Percentiles rank a stretch among this genome's conserved stretches.
Conservation (phyloP, 2,797 vertebrate species). For the Alouatta caraya region DNA sequence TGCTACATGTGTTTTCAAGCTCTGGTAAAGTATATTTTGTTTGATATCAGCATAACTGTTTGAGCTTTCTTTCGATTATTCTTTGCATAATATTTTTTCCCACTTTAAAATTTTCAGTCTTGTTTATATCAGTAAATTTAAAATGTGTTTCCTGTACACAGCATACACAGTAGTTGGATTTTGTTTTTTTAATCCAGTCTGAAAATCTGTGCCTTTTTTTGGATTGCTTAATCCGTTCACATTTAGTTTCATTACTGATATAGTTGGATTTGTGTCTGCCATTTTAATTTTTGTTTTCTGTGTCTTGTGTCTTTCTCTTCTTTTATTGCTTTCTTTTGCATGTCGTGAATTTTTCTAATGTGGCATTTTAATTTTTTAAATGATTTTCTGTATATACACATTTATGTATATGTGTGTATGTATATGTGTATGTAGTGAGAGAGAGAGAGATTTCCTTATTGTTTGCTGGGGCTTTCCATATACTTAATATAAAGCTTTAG, state of each 20-base stretch:
- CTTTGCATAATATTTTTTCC: not conserved
- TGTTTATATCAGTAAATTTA: not conserved
- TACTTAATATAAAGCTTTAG: not conserved
- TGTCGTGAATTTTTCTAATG: not conserved
- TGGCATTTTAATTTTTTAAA: not conserved
- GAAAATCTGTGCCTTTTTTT: not conserved
- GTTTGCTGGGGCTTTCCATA: not conserved
- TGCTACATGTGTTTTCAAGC: not conserved
- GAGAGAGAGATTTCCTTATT: not conserved
- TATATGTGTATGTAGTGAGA: not conserved
- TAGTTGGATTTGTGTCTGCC: not conserved
- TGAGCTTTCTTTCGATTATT: not conserved
- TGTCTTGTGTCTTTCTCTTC: not conserved
- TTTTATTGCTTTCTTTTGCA: not conserved
- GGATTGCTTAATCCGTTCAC: not conserved
- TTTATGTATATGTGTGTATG: not conserved
- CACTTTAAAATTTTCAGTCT: not conserved
- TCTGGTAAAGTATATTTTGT: not conserved
- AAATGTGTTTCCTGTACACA: not conserved
- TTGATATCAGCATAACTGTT: not conserved
- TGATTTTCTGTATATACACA: not conserved
- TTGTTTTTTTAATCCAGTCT: not conserved
- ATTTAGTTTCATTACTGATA: not conserved
- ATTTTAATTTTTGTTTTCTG: not conserved
- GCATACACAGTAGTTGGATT: not conserved